A percentile compares a stretch with the other conserved stretches of the same genome.
phyloP scores from a whole-genome alignment of 1,140 invertebrate species.

The Drosophila baimaii region DNA sequence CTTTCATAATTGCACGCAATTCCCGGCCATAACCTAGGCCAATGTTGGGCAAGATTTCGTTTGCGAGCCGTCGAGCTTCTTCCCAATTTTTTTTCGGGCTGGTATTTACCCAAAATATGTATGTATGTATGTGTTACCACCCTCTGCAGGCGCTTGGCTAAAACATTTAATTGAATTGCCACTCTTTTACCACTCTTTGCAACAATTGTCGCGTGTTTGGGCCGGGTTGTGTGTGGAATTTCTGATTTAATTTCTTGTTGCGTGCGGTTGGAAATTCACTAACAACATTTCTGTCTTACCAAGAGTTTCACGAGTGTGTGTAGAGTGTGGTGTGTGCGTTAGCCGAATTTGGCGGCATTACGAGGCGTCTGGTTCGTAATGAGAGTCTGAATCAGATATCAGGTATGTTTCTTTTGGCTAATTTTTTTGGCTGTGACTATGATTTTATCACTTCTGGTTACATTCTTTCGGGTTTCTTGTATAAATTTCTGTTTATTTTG shows the following conservation, averaged over 20 bases:
- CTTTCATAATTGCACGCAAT: slow-evolving; percentile 76
- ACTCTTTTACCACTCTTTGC: slow-evolving; percentile 40
- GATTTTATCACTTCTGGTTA: slow-evolving; percentile 24
- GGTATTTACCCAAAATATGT: slow-evolving; percentile 23
- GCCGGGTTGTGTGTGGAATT: slow-evolving; percentile 57
- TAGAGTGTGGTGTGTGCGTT: slow-evolving; percentile 10
- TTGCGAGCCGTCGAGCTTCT: slow-evolving; percentile 23
- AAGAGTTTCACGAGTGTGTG: not conserved
- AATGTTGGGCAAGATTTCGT: slow-evolving; percentile 58
- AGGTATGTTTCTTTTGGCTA: slow-evolving; percentile 30
- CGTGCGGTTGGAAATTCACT: slow-evolving; percentile 45
- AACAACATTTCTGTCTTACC: slow-evolving; percentile 36
- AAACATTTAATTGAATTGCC: slow-evolving; percentile 52
- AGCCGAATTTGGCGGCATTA: slow-evolving; percentile 45
- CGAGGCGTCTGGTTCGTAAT: slow-evolving; percentile 46
- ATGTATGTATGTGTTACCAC: slow-evolving; percentile 10
- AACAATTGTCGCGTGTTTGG: slow-evolving; percentile 65
- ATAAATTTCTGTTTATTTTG: not conserved
- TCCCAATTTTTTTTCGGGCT: not conserved
- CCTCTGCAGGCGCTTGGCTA: not conserved
- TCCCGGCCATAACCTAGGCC: slow-evolving; percentile 54
- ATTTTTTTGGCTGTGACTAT: slow-evolving; percentile 3
- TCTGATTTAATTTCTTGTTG: slow-evolving; percentile 56
- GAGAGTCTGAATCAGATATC: slow-evolving; percentile 51
- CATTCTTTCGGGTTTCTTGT: slow-evolving; percentile 5